Evolutionary conservation across 2,113 vertebrate genomes (phyloP), one percentile per base, ranked within the genome.

Genomic region (Lipophrys pholis): DNA sequence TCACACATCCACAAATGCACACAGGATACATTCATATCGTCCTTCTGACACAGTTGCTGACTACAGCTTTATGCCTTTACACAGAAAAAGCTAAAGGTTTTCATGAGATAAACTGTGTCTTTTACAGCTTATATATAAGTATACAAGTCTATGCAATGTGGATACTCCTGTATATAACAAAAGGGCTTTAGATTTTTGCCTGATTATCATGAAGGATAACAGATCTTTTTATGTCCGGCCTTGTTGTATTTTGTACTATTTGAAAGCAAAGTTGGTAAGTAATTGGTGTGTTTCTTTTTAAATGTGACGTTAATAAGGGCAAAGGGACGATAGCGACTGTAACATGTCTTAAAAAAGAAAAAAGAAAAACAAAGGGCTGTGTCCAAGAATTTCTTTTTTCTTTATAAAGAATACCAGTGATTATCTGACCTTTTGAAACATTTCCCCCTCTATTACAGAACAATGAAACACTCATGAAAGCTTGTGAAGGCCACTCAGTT

Each of bases 381-480:
- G 14, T 9, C 49, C n/a, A 49, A 12, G 38, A 50, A 38, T 17
- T 38, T 17, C 14, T 6, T 16, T 50, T 54, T 55, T 35, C 48
- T 61, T 56, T 52, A 41, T n/a, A 30, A 48, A 65, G 48, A 55
- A 56, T 39, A 78, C 64, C 81, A 48, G 17, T 16, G 43, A 56
- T 61, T 46, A 75, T 82, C 17, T 82, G 79, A 84, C 76, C 69
- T 80, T 85, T 76, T 53, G 11, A 55, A 67, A 63, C 7, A 51
- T 75, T 55, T 69, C 65, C 71, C 52, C 35, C 58, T n/a, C 69
- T 35, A 82, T 80, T 80, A 69, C 43, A 12, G 35, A 72, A 86
- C 46, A 88, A 86, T 65, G 51, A 77, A 73, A 87, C 78, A 61
- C 66, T 64, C 58, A 81, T 89, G 82, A 78, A 73, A 73, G 62